Percentiles rank a stretch among this genome's conserved stretches.
Evolutionary conservation across 2,888 invertebrate genomes (phyloP).

Genomic region (Drosophila koepferae): DNA sequence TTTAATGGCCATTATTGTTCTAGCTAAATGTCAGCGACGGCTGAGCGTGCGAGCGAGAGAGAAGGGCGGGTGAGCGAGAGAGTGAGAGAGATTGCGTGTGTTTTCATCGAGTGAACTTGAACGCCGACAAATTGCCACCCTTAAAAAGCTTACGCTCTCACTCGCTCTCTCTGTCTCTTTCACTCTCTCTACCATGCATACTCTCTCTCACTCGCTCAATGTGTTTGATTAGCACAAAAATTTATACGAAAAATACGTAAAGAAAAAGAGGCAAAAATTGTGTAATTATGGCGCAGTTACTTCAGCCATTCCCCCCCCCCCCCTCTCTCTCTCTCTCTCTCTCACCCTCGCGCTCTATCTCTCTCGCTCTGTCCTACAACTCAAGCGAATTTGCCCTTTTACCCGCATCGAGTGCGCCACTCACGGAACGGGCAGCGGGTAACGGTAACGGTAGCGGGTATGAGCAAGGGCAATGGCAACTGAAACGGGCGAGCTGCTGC

Average conservation of each 20-base stretch:
- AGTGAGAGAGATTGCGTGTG: slow-evolving; percentile 19
- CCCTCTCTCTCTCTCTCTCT: not conserved
- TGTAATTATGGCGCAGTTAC: slow-evolving; percentile 73
- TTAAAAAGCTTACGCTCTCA: slow-evolving; percentile 61
- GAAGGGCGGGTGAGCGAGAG: not conserved
- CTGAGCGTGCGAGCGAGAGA: slow-evolving; percentile 38
- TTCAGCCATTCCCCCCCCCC: not conserved
- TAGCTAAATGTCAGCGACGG: slow-evolving; percentile 51
- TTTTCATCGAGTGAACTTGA: slow-evolving; percentile 69
- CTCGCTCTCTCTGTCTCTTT: slow-evolving; percentile 14
- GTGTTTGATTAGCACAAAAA: slow-evolving; percentile 70
- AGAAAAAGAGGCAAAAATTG: slow-evolving; percentile 48
- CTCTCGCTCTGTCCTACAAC: not conserved
- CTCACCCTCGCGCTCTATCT: too few species aligned
- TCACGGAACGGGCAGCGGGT: slow-evolving; percentile 21
- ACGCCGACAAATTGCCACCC: slow-evolving; percentile 78
- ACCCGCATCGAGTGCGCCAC: slow-evolving; percentile 52
- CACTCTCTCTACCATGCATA: not conserved
- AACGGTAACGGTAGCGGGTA: slow-evolving; percentile 4
- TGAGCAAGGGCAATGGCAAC: not conserved
- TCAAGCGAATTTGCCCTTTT: slow-evolving; percentile 33
- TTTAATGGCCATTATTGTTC: slow-evolving; percentile 83
- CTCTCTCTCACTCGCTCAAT: slow-evolving; percentile 7
- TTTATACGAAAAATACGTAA: slow-evolving; percentile 6
- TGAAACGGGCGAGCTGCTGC: slow-evolving; percentile 16